Evolutionary conservation across 2,113 vertebrate genomes (phyloP).

Genomic region (Sorex araneus): DNA sequence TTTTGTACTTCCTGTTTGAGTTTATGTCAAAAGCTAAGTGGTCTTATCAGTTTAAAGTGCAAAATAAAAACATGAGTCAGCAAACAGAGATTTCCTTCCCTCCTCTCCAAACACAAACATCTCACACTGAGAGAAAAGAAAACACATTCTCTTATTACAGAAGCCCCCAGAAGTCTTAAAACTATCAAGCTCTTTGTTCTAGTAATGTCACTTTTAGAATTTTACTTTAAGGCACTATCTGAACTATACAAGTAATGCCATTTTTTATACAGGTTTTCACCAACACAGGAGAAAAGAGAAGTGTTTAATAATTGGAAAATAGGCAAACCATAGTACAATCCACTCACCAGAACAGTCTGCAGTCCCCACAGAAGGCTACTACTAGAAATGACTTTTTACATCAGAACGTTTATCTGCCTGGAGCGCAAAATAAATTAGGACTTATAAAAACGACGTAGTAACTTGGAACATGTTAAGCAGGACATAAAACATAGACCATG

Average conservation of each 20-base stretch:
- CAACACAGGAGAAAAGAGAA: too few species aligned
- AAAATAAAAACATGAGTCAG: conserved; percentile 88
- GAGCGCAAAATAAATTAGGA: too few species aligned
- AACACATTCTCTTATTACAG: background rate
- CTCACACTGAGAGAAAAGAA: conserved; percentile 72
- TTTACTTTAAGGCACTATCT: conserved; percentile 30
- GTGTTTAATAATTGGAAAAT: background rate
- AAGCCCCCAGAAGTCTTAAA: background rate
- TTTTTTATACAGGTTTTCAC: too few species aligned
- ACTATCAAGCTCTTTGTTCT: background rate
- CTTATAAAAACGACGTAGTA: background rate
- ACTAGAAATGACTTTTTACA: too few species aligned
- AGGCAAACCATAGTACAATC: background rate
- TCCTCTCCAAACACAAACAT: conserved; percentile 82
- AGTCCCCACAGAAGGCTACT: conserved; percentile 19
- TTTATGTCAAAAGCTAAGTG: conserved; percentile 87
- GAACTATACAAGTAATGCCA: background rate
- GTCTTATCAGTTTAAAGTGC: conserved; percentile 88
- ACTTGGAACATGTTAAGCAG: conserved; percentile 8
- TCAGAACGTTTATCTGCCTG: too few species aligned
- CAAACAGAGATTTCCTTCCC: conserved; percentile 79
- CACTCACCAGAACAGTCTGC: background rate
- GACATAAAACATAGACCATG: background rate
- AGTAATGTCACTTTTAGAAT: conserved; percentile 13
- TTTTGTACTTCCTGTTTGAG: conserved; percentile 89